These are phyloP conservation scores for Macrobrachium rosenbergii DNA, from an alignment of 1,140 invertebrate species.

Conservation along the genomic window DNA sequence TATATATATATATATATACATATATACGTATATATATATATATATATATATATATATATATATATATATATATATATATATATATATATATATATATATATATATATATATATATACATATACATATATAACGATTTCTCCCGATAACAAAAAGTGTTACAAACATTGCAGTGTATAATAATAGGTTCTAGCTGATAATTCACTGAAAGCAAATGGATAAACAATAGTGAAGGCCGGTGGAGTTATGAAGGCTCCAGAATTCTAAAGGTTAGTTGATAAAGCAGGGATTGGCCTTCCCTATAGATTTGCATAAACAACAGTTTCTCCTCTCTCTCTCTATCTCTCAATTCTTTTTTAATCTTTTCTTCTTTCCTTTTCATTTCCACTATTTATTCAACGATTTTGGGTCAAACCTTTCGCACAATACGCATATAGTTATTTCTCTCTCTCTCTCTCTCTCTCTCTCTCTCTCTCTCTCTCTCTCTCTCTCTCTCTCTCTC, in stretches of 20 bases:
- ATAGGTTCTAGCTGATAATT: too few relatives aligned
- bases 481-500: neutral
- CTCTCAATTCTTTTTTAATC: too few relatives aligned
- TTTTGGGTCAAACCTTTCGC: neutral
- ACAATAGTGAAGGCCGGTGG: too few relatives aligned
- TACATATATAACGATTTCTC: neutral
- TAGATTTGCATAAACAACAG: neutral
- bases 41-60: constrained; percentile 1
- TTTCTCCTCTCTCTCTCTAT: neutral
- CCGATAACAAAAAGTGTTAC: neutral
- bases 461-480: neutral
- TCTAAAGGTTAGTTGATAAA: neutral
- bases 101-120: neutral
- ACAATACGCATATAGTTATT: neutral
- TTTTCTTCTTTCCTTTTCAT: neutral
- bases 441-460: neutral
- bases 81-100: neutral
- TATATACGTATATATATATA: neutral
- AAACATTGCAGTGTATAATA: neutral
- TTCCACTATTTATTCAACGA: neutral
- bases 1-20: constrained; percentile 13
- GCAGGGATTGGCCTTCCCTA: neutral
- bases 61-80: neutral
- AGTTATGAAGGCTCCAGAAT: neutral
- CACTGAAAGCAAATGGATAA: too few relatives aligned